Evolutionary conservation across 2,888 invertebrate genomes (phyloP).

Genomic region (Cephonodes hylas): DNA sequence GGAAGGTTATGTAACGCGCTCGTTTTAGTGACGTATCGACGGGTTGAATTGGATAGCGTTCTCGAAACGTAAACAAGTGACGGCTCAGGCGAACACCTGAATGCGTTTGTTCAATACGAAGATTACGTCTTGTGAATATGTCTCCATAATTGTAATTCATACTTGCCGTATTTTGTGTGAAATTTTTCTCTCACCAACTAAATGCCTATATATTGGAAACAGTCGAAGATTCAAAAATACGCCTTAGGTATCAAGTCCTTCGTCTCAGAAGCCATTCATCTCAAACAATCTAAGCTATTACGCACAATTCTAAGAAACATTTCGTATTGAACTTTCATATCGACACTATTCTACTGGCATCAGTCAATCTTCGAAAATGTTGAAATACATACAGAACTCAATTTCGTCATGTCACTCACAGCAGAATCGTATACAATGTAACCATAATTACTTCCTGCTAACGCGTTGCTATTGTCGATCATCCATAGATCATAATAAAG

Average conservation of each 20-base stretch:
- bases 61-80: background rate
- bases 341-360: conserved; percentile 41
- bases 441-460: conserved; percentile 47
- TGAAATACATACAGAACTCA: conserved; percentile 50
- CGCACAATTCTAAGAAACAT: no score
- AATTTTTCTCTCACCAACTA: no score
- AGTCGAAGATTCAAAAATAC: no score
- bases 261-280: background rate
- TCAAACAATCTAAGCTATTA: background rate
- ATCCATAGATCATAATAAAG: conserved; percentile 4
- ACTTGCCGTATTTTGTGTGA: no score
- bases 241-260: no score
- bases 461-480: conserved; percentile 32
- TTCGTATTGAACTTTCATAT: background rate
- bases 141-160: no score
- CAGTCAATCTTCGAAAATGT: conserved; percentile 44
- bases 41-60: background rate
- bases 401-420: conserved; percentile 45
- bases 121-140: no score
- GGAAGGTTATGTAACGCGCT: background rate
- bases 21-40: background rate
- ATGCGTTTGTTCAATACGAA: background rate
- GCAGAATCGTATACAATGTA: conserved; percentile 41
- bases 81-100: background rate
- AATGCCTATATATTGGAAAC: no score